These are phyloP conservation scores for Tetrax tetrax DNA, from an alignment of 2,113 vertebrate genomes.

Conservation along the genomic window DNA sequence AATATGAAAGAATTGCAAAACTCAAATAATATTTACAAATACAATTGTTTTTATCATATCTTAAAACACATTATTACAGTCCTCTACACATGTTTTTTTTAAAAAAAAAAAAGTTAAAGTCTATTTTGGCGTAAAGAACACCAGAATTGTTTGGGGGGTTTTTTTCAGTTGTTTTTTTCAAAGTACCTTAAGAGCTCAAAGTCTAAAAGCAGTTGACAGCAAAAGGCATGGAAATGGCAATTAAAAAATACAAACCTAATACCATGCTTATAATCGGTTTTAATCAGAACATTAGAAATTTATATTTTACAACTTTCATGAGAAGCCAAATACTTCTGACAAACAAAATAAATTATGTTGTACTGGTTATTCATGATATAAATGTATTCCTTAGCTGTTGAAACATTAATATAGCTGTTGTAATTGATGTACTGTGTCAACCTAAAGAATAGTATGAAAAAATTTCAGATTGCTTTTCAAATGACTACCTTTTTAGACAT, in stretches of 20 bases:
- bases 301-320: neutral
- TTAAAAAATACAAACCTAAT: neutral
- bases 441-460: neutral
- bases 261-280: neutral
- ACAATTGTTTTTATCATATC: neutral
- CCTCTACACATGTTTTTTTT: neutral
- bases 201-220: neutral
- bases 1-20: neutral
- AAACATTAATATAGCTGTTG: neutral
- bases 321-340: neutral
- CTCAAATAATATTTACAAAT: neutral
- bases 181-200: neutral
- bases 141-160: fast-evolving
- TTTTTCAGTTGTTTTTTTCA: neutral
- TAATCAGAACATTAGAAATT: neutral
- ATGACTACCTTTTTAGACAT: neutral
- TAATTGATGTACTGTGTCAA: neutral
- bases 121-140: neutral
- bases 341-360: neutral
- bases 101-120: neutral
- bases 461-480: neutral
- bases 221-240: neutral
- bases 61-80: neutral
- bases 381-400: neutral
- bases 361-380: neutral